phyloP scores from a whole-genome alignment of 2,797 vertebrate genomes.

The Nothura maculosa region DNA sequence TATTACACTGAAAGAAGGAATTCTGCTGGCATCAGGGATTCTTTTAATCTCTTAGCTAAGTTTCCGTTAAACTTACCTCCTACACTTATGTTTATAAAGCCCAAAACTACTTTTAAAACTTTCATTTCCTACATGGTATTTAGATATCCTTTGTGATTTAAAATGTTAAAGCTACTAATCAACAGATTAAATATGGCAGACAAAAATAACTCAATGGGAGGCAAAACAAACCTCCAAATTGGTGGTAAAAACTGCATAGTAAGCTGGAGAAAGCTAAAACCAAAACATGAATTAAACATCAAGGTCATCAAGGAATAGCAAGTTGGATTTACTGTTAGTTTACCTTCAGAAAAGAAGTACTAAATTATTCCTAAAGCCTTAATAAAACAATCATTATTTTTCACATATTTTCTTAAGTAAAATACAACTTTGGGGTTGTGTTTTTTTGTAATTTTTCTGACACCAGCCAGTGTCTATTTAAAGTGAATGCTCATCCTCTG shows the following conservation, averaged over 20 bases:
- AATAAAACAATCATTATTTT: neutral
- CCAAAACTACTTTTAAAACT: constrained; percentile 59
- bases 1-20: constrained; percentile 43
- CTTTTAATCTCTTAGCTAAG: constrained; percentile 31
- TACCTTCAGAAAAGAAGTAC: neutral
- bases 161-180: constrained; percentile 36
- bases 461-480: neutral
- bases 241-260: constrained; percentile 43
- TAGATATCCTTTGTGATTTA: constrained; percentile 65
- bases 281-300: constrained; percentile 41
- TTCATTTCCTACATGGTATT: constrained; percentile 30
- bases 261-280: constrained; percentile 41
- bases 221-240: constrained; percentile 49
- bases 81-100: constrained; percentile 60
- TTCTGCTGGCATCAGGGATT: constrained; percentile 55
- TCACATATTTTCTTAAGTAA: neutral
- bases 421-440: no score
- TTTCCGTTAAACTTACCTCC: constrained; percentile 59
- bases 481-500: neutral
- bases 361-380: neutral
- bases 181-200: constrained; percentile 46
- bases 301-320: neutral
- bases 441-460: neutral
- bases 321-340: neutral
- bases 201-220: constrained; percentile 51